phyloP scores from a whole-genome alignment of 1,140 invertebrate species.

The Leptinotarsa lineolata region DNA sequence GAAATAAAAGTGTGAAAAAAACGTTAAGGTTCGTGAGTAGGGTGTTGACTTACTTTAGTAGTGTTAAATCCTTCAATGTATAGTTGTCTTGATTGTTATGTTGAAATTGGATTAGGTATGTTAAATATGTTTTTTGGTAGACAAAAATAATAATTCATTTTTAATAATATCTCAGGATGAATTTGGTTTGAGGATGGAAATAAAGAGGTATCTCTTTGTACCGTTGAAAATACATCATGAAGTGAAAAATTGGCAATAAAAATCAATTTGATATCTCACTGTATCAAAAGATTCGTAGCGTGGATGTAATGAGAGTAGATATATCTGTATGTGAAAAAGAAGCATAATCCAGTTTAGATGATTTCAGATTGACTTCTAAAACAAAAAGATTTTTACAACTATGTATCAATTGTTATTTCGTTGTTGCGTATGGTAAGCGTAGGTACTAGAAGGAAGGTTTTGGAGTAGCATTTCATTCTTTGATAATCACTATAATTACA shows the following conservation, averaged over 20 bases:
- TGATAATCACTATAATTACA: no score
- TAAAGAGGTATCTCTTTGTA: no score
- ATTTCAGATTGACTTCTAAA: constrained; percentile 26
- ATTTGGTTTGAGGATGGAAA: no score
- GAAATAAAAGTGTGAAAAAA: constrained; percentile 41
- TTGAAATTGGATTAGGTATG: not conserved
- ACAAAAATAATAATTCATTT: no score
- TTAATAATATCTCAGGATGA: no score
- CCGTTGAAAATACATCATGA: no score
- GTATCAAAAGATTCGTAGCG: not conserved
- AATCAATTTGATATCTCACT: not conserved
- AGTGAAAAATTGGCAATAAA: no score
- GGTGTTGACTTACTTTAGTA: constrained; percentile 50
- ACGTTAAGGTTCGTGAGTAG: constrained; percentile 37
- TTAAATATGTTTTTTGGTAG: no score
- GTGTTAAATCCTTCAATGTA: constrained; percentile 49
- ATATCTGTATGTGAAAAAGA: constrained; percentile 23
- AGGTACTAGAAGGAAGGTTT: constrained; percentile 18
- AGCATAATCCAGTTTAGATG: constrained; percentile 26
- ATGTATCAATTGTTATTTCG: constrained; percentile 33
- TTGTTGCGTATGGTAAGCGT: constrained; percentile 24
- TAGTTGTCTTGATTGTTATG: constrained; percentile 36
- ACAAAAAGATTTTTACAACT: constrained; percentile 30
- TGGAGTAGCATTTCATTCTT: not conserved
- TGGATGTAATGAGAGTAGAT: constrained; percentile 4